Base-by-base conservation (phyloP, 2,888 invertebrate genomes). In the Candidula unifasciata region DNA sequence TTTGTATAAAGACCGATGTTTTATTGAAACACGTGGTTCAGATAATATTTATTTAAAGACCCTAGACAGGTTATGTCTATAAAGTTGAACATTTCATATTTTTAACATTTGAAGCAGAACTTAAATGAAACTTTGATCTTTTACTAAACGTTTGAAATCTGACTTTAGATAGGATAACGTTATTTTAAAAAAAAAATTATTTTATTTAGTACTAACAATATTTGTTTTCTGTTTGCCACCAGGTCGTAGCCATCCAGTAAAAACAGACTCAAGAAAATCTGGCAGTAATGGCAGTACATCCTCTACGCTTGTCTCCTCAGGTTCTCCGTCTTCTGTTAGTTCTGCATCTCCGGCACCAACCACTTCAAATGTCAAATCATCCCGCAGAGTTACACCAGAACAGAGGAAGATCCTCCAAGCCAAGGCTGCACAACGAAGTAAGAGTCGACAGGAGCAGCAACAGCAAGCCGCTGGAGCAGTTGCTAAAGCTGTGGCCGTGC, bases 171-270 rank as follows among this genome's bases (percentile, higher is more conserved):
- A n/a, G n/a, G n/a, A n/a, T n/a, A n/a, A n/a, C n/a, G n/a, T n/a
- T n/a, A n/a, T n/a, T n/a, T n/a, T n/a, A n/a, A n/a, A n/a, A n/a
- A n/a, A n/a, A n/a, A n/a, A n/a, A n/a, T n/a, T n/a, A n/a, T n/a
- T n/a, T n/a, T n/a, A n/a, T n/a, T n/a, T n/a, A n/a, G n/a, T n/a
- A n/a, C n/a, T n/a, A n/a, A n/a, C n/a, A n/a, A n/a, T n/a, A n/a
- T n/a, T n/a, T n/a, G n/a, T 44, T 1, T 44, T 44, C 44, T 44
- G 44, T 80, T 57, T 69, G 73, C 18, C 44, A 24, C 79, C 80
- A 91, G 91, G 91, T 83, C 89, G 91, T 0, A 88, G 90, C 85
- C 91, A 91, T 81, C 90, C 91, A 54, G 91, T 91, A 24, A 87
- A 89, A 84, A 85, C 85, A 27, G 87, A 84, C 18, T 33, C 54